Evolutionary conservation across 2,113 vertebrate species (phyloP), one percentile per base, ranked within the genome.

Genomic region (Heteronetta atricapilla): DNA sequence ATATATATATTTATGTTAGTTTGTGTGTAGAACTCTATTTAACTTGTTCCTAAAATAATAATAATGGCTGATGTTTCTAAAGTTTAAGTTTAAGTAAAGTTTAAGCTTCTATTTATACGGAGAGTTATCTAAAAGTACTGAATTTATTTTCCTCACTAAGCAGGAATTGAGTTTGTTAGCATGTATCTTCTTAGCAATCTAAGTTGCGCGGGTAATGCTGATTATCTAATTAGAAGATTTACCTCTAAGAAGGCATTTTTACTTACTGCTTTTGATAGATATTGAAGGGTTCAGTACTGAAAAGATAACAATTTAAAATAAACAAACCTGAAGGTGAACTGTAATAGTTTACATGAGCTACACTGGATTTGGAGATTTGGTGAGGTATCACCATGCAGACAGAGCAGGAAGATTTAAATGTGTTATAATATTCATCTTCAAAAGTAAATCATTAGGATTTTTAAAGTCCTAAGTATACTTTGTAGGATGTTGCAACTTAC

Each of bases 211-310:
- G 23, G 56, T 55, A 58, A 63, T 50, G 28, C 40, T 78, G 21
- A 48, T 94, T 78, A 84, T 74, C 91, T 94, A 67, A 95, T 87
- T 83, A 78, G 85, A 56, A 58, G 40, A 56, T 58, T 77, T 70
- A 55, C 33, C 23, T 87, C 69, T 91, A 44, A 44, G 56, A 34
- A 81, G n/a, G 31, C 58, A 33, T 10, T 80, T 86, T 77, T 20
- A 74, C 48, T 33, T 42, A 52, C 83, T 81, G 23, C 20, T 93
- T 95, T 91, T 58, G 52, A n/a, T 38, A 53, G 29, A 3, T 38
- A 6, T 34, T 77, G 42, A 17, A 81, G 29, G 1, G 1, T 58
- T 78, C n/a, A 15, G 46, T 33, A 72, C 40, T 59, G 52, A 84
- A 91, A 75, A 50, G 48, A 40, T 1, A 46, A 23, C 10, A 31